Evolutionary conservation across 2,113 vertebrate genomes (phyloP).

Genomic region (Clinocottus analis): DNA sequence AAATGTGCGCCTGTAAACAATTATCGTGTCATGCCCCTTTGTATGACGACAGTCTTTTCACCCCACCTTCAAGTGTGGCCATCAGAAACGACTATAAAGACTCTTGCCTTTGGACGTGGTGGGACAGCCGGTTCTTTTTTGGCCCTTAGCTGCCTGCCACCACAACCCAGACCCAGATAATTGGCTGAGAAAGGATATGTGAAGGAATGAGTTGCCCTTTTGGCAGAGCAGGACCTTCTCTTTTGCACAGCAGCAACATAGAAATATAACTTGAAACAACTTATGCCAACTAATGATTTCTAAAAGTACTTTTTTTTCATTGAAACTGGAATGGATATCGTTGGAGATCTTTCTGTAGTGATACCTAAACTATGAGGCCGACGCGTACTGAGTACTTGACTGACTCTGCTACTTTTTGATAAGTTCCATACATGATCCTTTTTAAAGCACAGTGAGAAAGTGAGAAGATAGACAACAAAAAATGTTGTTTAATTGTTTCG

Average conservation of each 20-base stretch:
- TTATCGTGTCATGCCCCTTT: neutral
- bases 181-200: neutral
- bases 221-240: neutral
- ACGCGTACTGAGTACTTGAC: neutral
- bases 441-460: too few relatives aligned
- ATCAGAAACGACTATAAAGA: constrained; percentile 7
- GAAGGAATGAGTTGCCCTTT: neutral
- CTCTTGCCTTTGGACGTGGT: neutral
- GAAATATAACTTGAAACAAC: neutral
- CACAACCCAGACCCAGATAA: neutral
- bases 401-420: neutral
- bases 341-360: neutral
- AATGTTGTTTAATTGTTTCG: too few relatives aligned
- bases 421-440: neutral
- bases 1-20: neutral
- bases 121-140: neutral
- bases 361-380: neutral
- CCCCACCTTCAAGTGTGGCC: neutral
- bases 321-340: neutral
- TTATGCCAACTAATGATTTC: neutral
- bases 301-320: neutral
- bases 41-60: neutral
- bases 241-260: neutral
- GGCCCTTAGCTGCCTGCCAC: neutral
- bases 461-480: too few relatives aligned